Conservation (phyloP, 2,113 vertebrate species). For the Dissostichus mawsoni region DNA sequence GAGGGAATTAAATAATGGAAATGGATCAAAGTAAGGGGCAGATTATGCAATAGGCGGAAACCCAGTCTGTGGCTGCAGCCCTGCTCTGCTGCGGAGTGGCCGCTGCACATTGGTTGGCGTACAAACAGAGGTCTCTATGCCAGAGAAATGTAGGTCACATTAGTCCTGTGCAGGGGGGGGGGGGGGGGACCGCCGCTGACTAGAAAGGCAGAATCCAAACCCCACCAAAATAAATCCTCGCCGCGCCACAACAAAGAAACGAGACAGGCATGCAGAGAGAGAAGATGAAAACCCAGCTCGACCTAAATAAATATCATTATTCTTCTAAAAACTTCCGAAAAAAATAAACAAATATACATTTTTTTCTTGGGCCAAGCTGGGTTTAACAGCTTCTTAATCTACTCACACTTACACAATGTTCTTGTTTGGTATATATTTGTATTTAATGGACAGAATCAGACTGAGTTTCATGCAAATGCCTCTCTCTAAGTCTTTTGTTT, state of each 20-base stretch:
- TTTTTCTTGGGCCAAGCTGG: too few relatives aligned
- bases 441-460: too few relatives aligned
- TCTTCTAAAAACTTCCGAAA: not conserved
- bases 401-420: too few relatives aligned
- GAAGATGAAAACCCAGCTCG: not conserved
- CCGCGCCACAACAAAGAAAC: constrained; percentile 66
- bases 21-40: constrained; percentile 42
- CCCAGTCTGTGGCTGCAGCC: constrained; percentile 57
- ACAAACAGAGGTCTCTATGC: constrained; percentile 65
- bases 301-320: not conserved
- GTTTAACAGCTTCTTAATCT: too few relatives aligned
- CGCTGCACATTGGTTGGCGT: constrained; percentile 70
- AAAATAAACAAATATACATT: too few relatives aligned
- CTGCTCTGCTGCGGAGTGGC: constrained; percentile 42
- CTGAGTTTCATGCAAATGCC: too few relatives aligned
- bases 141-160: constrained; percentile 85
- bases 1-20: constrained; percentile 66
- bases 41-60: constrained; percentile 79
- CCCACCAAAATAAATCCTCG: constrained; percentile 66
- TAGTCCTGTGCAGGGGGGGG: constrained; percentile 55
- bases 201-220: constrained; percentile 56
- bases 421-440: too few relatives aligned
- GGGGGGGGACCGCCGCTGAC: constrained; percentile 35
- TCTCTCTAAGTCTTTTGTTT: too few relatives aligned
- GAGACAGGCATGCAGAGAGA: constrained; percentile 26